Conservation (phyloP, 2,888 invertebrate genomes). For the Erpobdella octoculata region DNA sequence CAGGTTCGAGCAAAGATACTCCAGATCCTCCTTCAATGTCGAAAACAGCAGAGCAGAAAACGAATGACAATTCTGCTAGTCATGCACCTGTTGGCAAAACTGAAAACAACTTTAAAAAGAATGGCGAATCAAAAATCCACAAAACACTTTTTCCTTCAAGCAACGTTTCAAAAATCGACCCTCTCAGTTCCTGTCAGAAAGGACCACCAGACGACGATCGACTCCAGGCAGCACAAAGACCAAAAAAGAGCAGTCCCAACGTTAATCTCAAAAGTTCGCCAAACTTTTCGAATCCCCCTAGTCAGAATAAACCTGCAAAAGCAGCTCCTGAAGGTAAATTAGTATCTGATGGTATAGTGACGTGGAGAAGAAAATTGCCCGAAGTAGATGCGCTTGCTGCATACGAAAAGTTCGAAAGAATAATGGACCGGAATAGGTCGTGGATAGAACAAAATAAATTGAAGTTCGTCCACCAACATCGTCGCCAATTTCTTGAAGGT, state of each 20-base stretch:
- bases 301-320: no score
- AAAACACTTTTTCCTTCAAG: background rate
- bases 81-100: background rate
- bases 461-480: conserved; percentile 2
- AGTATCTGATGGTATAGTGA: conserved; percentile 32
- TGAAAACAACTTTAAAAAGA: no score
- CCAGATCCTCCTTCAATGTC: background rate
- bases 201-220: background rate
- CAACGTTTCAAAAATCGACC: no score
- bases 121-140: background rate
- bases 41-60: no score
- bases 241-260: background rate
- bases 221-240: background rate
- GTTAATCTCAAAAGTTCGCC: background rate
- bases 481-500: no score
- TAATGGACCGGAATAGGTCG: conserved; percentile 13
- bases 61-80: no score
- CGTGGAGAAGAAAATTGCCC: conserved; percentile 28
- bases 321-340: conserved; percentile 6
- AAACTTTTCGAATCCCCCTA: no score
- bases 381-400: conserved; percentile 8
- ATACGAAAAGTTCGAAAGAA: conserved; percentile 14
- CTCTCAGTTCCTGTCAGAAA: background rate
- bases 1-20: conserved; percentile 23
- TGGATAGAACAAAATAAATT: conserved; percentile 15